A percentile compares a stretch with the other conserved stretches of the same genome.
These are phyloP conservation scores for Verasper variegatus DNA, from an alignment of 2,113 vertebrate genomes.

Conservation along the genomic window DNA sequence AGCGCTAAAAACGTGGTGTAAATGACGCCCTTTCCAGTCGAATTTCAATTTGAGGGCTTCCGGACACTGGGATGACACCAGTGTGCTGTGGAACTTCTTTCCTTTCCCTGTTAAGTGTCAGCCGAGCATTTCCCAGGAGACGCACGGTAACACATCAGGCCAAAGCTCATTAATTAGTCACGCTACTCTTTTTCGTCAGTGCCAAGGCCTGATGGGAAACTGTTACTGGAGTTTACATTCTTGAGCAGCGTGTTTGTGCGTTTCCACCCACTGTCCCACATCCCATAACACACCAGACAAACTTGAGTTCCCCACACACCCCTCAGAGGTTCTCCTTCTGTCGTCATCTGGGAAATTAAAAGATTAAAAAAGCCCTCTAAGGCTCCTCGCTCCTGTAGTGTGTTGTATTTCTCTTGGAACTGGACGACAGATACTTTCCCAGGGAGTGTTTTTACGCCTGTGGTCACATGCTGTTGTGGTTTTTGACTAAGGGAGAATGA, in stretches of 20 bases:
- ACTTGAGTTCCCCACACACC: neutral
- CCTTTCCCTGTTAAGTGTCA: neutral
- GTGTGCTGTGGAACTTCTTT: neutral
- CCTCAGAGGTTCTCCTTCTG: neutral
- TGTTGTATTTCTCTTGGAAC: neutral
- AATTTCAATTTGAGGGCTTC: no score
- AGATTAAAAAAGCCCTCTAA: neutral
- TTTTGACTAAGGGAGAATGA: neutral
- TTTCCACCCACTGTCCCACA: neutral
- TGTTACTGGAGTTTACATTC: constrained; percentile 2
- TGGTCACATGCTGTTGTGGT: neutral
- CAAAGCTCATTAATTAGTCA: constrained; percentile 32
- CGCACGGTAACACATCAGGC: neutral
- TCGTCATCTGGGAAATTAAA: neutral
- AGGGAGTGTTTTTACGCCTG: no score
- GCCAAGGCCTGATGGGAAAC: neutral
- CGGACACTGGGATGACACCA: no score
- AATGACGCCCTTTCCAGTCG: no score
- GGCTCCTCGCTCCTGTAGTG: neutral
- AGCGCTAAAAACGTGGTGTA: no score
- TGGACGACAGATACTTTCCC: neutral
- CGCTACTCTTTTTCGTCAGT: neutral
- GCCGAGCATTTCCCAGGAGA: constrained; percentile 27
- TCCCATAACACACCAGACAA: no score
- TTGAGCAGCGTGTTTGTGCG: neutral